Base-by-base conservation (phyloP, 2,797 vertebrate species). In the Muscicapa striata region DNA sequence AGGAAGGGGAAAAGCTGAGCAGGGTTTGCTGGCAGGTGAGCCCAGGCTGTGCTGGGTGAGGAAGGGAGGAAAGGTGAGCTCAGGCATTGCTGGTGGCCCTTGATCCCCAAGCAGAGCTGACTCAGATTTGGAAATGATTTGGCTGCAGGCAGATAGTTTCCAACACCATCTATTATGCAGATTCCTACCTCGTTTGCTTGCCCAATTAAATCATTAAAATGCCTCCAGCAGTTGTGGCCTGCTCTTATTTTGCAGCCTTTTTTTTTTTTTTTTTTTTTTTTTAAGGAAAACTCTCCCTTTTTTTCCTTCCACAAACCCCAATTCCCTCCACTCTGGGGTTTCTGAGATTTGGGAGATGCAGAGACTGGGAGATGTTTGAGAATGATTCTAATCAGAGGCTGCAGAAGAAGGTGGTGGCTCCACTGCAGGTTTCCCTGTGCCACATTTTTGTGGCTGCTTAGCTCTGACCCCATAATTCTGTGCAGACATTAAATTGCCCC, bases 101-200 rank as follows among this genome's bases (percentile, higher is more conserved):
- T 52, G 19, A 7, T 40, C 49, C 45, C 61, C 13, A 49, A 58
- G 62, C 12, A 23, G 67, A 62, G 82, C 75, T 89, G 93, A 94
- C 54, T 94, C 93, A 86, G 29, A 3, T 55, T 90, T 91, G 89
- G 84, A 58, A 95, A 94, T 34, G 40, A 27, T 68, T n/a, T 93
- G 87, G 54, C 91, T 91, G 91, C 84, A 93, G 94, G 96, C 89
- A 94, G 91, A 67, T 36, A 61, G 32, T 94, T 95, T 63, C 27
- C 75, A 61, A 49, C 75, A 46, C 72, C n/a, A 30, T 64, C 34
- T 27, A 61, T 92, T 92, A 94, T 78, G 79, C 79, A 96, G 76
- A 89, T 94, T 77, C 84, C 57, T 59, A 8, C 68, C 49, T 85
- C 43, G 41, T 89, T 96, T 85, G 36, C 82, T 75, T 24, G 43